phyloP scores from a whole-genome alignment of 2,113 vertebrate species.

The Hyperopisus bebe region DNA sequence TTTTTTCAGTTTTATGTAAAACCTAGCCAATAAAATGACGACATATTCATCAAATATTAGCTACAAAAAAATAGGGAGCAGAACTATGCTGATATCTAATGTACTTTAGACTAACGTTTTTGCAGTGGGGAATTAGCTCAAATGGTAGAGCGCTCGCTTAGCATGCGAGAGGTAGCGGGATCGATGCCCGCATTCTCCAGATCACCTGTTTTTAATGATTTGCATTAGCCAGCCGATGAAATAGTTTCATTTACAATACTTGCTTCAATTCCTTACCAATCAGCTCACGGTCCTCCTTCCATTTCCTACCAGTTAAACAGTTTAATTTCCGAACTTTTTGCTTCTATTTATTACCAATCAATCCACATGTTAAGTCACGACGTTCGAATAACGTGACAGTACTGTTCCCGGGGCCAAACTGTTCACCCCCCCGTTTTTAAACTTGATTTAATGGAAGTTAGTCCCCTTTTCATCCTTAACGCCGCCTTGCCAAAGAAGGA shows the following conservation, averaged over 20 bases:
- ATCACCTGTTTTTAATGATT: neutral
- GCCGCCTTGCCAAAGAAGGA: no score
- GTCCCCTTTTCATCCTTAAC: no score
- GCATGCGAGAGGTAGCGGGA: slow-evolving; percentile 52
- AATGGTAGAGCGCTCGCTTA: slow-evolving; percentile 64
- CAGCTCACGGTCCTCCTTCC: neutral
- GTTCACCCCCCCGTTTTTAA: no score
- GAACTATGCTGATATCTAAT: neutral
- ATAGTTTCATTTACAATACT: neutral
- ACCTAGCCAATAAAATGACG: neutral
- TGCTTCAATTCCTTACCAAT: neutral
- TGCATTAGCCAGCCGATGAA: neutral
- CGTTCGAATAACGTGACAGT: neutral
- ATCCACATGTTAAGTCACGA: neutral
- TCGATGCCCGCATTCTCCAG: slow-evolving; percentile 50
- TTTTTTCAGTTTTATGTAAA: neutral
- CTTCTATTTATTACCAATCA: neutral
- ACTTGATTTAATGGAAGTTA: no score
- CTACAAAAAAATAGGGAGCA: neutral
- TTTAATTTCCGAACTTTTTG: neutral
- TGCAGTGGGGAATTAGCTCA: slow-evolving; percentile 51
- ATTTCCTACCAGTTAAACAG: neutral
- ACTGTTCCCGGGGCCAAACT: neutral
- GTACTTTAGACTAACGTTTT: rapidly evolving
- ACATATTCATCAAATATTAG: neutral